Percentiles rank a stretch among this genome's conserved stretches.
Evolutionary conservation across 2,888 invertebrate species (phyloP).

Genomic region (Rhorus exstirpatorius): DNA sequence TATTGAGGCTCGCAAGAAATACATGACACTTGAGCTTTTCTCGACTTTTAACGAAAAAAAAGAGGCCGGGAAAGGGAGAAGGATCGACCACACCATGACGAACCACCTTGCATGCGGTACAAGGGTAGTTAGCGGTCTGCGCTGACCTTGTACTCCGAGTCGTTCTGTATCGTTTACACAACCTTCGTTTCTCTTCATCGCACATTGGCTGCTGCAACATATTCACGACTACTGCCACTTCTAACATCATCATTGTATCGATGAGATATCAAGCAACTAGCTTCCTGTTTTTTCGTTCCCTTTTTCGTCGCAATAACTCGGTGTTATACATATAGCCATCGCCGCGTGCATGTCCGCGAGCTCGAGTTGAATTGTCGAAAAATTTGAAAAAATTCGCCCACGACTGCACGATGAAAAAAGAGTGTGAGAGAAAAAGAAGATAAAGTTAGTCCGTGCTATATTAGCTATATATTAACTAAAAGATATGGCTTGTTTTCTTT

Average conservation of each 20-base stretch:
- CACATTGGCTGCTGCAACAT: not conserved
- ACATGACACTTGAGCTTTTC: conserved; percentile 47
- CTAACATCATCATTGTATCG: not conserved
- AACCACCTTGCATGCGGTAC: conserved; percentile 12
- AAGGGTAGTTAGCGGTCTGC: conserved; percentile 41
- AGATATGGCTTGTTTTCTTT: not conserved
- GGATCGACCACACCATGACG: conserved; percentile 34
- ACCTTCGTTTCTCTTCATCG: not conserved
- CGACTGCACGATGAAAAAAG: too few species aligned
- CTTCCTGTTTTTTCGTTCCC: not conserved
- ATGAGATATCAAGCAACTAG: not conserved
- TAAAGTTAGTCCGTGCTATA: too few species aligned
- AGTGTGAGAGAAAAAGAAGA: too few species aligned
- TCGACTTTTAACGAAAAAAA: conserved; percentile 42
- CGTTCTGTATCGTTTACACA: not conserved
- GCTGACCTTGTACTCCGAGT: conserved; percentile 35
- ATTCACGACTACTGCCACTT: not conserved
- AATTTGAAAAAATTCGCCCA: too few species aligned
- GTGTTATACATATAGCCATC: too few species aligned
- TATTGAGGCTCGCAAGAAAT: conserved; percentile 62
- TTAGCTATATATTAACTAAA: too few species aligned
- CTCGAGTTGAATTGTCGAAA: too few species aligned
- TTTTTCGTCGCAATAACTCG: too few species aligned
- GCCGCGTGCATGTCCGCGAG: too few species aligned
- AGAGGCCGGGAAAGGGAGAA: conserved; percentile 48